Base-by-base conservation (phyloP, 2,797 vertebrate genomes). In the Adelosebastes latens region DNA sequence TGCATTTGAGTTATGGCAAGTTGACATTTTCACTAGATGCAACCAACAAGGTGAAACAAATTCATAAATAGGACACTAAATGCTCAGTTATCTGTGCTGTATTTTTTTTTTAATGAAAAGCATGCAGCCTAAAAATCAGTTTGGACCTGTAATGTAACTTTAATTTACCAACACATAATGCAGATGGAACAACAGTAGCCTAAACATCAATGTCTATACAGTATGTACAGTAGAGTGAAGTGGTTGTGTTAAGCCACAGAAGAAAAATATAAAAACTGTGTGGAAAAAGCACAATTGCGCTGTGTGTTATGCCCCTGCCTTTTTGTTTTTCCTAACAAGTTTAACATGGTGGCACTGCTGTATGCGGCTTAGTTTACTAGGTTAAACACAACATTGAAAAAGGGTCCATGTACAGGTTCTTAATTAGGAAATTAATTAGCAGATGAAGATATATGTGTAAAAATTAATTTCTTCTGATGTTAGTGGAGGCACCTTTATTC, bases 11-110 rank as follows among this genome's bases (percentile, higher is more conserved):
- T 77, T 69, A 25, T 59, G 12, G 6, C 65, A 55, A 58, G 77
- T 20, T 31, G 31, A 86, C 71, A 75, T 87, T 86, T 87, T 88
- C 62, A 58, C 64, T 62, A 36, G 63, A 67, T 76, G 29, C 56
- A 71, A 10, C 25, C 46, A 70, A 62, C 59, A 75, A 70, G 55
- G 70, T 77, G 52, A 22, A 78, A 78, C 11, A 69, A 80, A 72
- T 73, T 63, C 10, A 70, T 31, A 42, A 74, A 72, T 58, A 1
- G 29, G n/a, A 59, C n/a, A 32, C 6, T 25, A 52, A 72, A 59
- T 72, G 65, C 6, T 62, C 46, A 70, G 31, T 42, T 61, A 11
- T 72, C 25, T 65, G 14, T 75, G 53, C 8, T 32, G 22, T 18
- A n/a, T 31, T 53, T 67, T 3, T 4, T 39, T 39, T 39, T n/a